Conservation (phyloP, 2,888 invertebrate genomes). For the Cerastis leucographa region DNA sequence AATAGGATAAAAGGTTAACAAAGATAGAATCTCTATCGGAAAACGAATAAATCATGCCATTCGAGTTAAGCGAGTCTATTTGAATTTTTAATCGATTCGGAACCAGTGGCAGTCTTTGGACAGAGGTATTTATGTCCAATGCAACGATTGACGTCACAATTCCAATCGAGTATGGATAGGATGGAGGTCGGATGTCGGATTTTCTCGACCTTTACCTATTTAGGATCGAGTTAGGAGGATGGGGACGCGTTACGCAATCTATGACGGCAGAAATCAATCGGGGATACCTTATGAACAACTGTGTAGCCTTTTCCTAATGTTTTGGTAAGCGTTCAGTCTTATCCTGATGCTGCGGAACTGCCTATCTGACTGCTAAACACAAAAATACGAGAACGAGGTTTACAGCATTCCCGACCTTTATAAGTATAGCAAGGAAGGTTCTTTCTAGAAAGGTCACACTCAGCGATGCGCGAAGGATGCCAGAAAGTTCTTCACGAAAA, state of each 20-base stretch:
- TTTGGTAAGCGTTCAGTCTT: background rate
- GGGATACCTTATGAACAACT: background rate
- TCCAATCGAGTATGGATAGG: slow-evolving; percentile 13
- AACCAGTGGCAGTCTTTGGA: slow-evolving; percentile 5
- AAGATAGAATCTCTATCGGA: slow-evolving; percentile 14
- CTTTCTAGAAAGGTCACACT: slow-evolving; percentile 40
- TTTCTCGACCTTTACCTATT: slow-evolving; percentile 22
- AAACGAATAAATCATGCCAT: slow-evolving; percentile 22
- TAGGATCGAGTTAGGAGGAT: slow-evolving; percentile 6
- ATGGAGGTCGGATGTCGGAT: slow-evolving; percentile 11
- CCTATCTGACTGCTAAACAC: background rate
- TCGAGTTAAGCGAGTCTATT: background rate
- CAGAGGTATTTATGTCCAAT: slow-evolving; percentile 48
- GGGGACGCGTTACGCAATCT: slow-evolving; percentile 38
- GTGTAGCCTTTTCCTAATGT: background rate
- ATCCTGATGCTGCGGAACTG: background rate
- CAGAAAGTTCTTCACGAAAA: background rate
- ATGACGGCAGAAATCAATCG: background rate
- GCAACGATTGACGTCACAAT: slow-evolving; percentile 50
- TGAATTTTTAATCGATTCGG: slow-evolving; percentile 31
- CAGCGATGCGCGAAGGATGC: slow-evolving; percentile 20
- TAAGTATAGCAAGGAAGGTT: slow-evolving; percentile 11
- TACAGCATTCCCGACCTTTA: slow-evolving; percentile 19
- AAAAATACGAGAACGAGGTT: too few relatives aligned
- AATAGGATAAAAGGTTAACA: slow-evolving; percentile 9